phyloP scores from a whole-genome alignment of 1,140 invertebrate species.

The Cherax quadricarinatus region DNA sequence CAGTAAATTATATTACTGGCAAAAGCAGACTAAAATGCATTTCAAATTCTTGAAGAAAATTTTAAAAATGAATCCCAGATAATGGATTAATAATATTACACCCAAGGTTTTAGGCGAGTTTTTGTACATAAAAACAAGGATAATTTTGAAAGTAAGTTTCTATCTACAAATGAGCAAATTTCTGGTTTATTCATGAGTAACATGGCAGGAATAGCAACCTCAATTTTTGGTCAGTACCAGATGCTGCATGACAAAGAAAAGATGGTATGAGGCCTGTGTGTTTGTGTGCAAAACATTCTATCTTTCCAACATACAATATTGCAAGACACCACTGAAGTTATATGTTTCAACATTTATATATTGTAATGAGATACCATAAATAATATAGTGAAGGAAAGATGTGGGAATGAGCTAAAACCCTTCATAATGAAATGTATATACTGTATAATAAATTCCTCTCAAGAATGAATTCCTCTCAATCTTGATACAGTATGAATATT shows the following conservation, averaged over 20 bases:
- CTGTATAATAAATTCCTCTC: not conserved
- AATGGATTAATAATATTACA: not conserved
- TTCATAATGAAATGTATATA: not conserved
- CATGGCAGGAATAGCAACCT: not conserved
- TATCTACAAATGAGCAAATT: not conserved
- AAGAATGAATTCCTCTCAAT: not conserved
- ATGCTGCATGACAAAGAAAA: not conserved
- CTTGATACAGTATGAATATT: not conserved
- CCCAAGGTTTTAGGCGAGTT: not conserved
- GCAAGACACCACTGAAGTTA: not conserved
- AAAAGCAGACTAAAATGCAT: not conserved
- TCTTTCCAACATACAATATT: not conserved
- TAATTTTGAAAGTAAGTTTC: not conserved
- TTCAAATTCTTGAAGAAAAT: not conserved
- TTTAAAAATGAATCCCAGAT: not conserved
- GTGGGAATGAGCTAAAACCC: not conserved
- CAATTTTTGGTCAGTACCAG: not conserved
- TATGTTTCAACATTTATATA: constrained; percentile 6
- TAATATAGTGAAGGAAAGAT: not conserved
- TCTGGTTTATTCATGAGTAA: not conserved
- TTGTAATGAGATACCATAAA: not conserved
- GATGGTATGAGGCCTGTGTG: not conserved
- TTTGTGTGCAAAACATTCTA: not conserved
- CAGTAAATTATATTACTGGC: not conserved
- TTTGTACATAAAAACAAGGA: not conserved